Base-by-base conservation (phyloP, 2,113 vertebrate species). In the Polypterus senegalus region DNA sequence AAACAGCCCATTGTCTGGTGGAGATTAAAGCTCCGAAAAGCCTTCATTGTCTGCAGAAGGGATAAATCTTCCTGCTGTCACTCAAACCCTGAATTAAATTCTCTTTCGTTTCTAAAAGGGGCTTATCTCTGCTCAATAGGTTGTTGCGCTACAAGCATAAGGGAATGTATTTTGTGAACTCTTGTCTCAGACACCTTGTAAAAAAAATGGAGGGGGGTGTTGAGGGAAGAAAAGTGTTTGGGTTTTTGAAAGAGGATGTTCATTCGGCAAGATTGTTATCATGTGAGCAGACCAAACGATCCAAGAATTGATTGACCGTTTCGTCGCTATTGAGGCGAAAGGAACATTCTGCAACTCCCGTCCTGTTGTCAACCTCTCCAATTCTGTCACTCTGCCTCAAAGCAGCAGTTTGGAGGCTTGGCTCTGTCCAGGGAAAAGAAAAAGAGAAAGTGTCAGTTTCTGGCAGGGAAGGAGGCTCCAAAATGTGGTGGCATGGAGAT, bases 41-140 rank as follows among this genome's bases (percentile, higher is more conserved):
- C 81, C 92, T 72, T 87, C 83, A 97, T 98, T 98, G 96, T 98
- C 91, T 89, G 68, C 74, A 66, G 76, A 80, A 86, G 86, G 93
- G 94, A 95, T 96, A 96, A 98, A 93, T 97, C 96, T 92, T 91
- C 91, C 88, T 83, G 92, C 95, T 97, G 95, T 97, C 96, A 97
- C 89, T 98, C 96, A 98, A 88, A 84, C 79, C 71, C 87, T 90
- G 92, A 93, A 93, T 97, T 94, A 92, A 97, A 93, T 93, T 91
- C 92, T 88, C 87, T 82, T 88, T 87, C 83, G 76, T 89, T 93
- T 89, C 91, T 90, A 92, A 94, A 84, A 94, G 92, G 92, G 93
- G 96, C 94, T 99, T 99, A 99, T 99, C 96, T 93, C 84, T 83
- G 68, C 86, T 94, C 93, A 98, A 97, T 93, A 89, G 94, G 86